phyloP scores from a whole-genome alignment of 2,113 vertebrate genomes.

The Trichomycterus rosablanca region DNA sequence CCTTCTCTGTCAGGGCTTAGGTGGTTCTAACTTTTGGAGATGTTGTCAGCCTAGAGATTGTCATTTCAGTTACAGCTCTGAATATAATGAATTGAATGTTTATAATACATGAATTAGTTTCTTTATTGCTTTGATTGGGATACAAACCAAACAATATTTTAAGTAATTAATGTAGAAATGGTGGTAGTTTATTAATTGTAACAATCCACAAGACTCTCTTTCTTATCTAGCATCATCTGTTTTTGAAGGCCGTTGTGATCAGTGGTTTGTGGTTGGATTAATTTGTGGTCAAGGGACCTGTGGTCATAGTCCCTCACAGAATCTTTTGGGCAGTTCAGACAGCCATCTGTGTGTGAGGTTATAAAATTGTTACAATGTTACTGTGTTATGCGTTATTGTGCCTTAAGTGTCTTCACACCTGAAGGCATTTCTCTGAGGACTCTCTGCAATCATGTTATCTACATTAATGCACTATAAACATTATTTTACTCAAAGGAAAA shows the following conservation, averaged over 20 bases:
- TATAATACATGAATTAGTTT: no score
- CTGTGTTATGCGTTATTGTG: conserved; percentile 38
- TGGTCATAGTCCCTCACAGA: conserved; percentile 6
- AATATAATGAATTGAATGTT: no score
- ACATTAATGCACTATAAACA: conserved; percentile 35
- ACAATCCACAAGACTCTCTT: not conserved
- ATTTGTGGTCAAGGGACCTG: conserved; percentile 18
- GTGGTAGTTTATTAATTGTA: no score
- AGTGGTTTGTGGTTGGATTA: conserved; percentile 11
- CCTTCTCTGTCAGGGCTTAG: no score
- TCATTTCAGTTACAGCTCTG: no score
- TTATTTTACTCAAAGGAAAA: conserved; percentile 23
- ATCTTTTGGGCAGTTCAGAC: conserved; percentile 6
- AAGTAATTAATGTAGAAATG: no score
- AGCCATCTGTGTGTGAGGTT: conserved; percentile 17
- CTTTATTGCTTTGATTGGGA: no score
- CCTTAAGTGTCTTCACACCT: conserved; percentile 35
- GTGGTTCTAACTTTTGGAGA: no score
- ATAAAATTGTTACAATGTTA: conserved; percentile 30
- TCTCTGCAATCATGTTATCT: conserved; percentile 42
- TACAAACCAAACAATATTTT: no score
- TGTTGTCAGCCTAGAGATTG: no score
- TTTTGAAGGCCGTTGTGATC: not conserved
- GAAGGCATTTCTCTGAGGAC: conserved; percentile 37
- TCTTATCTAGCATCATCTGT: not conserved